These are phyloP conservation scores for Vireo altiloquus DNA, from an alignment of 2,113 vertebrate species.

Conservation along the genomic window DNA sequence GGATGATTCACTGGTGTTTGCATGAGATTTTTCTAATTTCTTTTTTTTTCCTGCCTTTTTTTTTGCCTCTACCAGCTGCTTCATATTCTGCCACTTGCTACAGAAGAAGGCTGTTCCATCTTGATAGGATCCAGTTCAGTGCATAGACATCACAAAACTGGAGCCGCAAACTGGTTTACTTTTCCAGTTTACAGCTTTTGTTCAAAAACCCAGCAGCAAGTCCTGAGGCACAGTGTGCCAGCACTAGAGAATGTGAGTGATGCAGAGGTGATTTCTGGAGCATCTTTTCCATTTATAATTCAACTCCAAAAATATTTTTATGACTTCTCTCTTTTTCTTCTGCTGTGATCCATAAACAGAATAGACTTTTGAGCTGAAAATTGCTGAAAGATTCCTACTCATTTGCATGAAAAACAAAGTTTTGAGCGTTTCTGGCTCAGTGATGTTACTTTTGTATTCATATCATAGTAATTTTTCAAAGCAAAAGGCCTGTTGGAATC, in stretches of 20 bases:
- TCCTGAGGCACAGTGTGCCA: not conserved
- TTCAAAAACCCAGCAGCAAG: constrained; percentile 7
- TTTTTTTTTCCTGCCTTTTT: not conserved
- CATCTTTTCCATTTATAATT: constrained; percentile 22
- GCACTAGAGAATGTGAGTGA: not conserved
- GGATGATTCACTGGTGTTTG: constrained; percentile 29
- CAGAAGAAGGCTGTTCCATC: not conserved
- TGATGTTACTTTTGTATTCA: not conserved
- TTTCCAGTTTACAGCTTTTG: not conserved
- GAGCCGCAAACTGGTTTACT: not conserved
- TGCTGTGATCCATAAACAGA: constrained; percentile 6
- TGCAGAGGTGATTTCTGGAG: constrained; percentile 24
- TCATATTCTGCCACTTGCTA: constrained; percentile 37
- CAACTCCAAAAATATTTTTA: not conserved
- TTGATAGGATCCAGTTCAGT: constrained; percentile 24
- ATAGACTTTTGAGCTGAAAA: constrained; percentile 22
- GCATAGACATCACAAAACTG: constrained; percentile 4
- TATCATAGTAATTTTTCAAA: not conserved
- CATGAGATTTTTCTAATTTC: constrained; percentile 3
- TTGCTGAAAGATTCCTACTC: not conserved
- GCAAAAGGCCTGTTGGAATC: not conserved
- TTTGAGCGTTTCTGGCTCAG: not conserved
- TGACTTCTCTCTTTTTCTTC: not conserved
- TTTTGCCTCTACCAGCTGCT: constrained; percentile 21
- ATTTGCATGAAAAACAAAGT: not conserved